These are phyloP conservation scores for Myotis daubentonii DNA, from an alignment of 2,797 vertebrate genomes.

Conservation along the genomic window DNA sequence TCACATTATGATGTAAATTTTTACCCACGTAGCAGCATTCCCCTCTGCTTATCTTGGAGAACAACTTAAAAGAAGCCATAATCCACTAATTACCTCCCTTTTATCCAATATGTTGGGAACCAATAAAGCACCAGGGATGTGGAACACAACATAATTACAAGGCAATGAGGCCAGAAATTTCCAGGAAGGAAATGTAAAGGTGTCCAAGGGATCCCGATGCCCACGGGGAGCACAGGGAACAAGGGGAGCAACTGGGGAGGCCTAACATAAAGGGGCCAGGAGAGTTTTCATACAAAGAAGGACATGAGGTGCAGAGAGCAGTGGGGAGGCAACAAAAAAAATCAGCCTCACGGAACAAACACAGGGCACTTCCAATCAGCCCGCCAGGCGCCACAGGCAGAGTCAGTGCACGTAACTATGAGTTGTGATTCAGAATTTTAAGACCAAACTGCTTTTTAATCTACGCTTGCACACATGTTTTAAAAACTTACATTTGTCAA, in stretches of 20 bases:
- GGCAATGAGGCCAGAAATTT: background rate
- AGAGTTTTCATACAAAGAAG: background rate
- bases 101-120: conserved; percentile 48
- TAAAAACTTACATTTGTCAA: background rate
- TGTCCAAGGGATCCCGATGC: background rate
- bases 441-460: background rate
- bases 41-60: conserved; percentile 50
- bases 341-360: background rate
- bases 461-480: background rate
- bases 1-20: conserved; percentile 63
- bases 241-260: background rate
- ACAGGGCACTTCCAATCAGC: background rate
- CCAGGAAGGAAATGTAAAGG: conserved; percentile 10
- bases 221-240: background rate
- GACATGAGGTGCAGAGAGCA: background rate
- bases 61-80: conserved; percentile 54
- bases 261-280: background rate
- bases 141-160: conserved; percentile 50
- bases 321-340: background rate
- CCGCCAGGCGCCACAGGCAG: background rate
- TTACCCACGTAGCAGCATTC: conserved; percentile 49
- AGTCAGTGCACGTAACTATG: background rate
- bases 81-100: conserved; percentile 64
- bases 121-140: conserved; percentile 49
- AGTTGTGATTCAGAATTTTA: background rate